These are phyloP conservation scores for Nymphalis io DNA, from an alignment of 1,140 invertebrate genomes.

Conservation along the genomic window DNA sequence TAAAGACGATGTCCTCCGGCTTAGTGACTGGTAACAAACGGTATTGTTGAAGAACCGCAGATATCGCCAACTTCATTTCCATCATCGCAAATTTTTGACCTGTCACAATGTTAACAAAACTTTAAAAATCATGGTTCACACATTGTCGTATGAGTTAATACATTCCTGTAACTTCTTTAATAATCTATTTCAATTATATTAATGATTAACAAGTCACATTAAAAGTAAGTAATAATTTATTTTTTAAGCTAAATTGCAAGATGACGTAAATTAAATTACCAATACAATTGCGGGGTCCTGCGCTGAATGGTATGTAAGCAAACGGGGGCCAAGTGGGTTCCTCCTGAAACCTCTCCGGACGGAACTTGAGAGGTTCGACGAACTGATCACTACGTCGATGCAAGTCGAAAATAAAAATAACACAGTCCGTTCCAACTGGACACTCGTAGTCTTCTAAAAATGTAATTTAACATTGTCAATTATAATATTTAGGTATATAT, in stretches of 20 bases:
- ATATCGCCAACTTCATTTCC: constrained; percentile 57
- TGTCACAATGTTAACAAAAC: too few relatives aligned
- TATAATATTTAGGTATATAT: too few relatives aligned
- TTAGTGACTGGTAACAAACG: constrained; percentile 41
- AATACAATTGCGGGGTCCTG: constrained; percentile 40
- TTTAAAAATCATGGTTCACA: too few relatives aligned
- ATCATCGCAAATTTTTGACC: constrained; percentile 68
- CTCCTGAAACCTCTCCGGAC: background rate
- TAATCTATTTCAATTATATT: too few relatives aligned
- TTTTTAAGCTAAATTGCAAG: too few relatives aligned
- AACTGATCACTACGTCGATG: constrained; percentile 10
- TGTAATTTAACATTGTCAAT: background rate
- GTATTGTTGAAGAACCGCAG: constrained; percentile 42
- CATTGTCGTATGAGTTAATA: too few relatives aligned
- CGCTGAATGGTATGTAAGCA: constrained; percentile 40
- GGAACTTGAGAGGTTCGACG: background rate
- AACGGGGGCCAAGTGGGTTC: constrained; percentile 2
- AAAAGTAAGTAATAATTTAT: too few relatives aligned
- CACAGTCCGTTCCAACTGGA: background rate
- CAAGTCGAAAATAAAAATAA: constrained; percentile 14
- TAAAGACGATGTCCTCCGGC: constrained; percentile 12
- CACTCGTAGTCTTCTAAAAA: constrained; percentile 13
- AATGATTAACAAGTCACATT: too few relatives aligned
- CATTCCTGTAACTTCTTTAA: too few relatives aligned
- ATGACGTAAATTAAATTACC: constrained; percentile 15